Base-by-base conservation (phyloP, 2,113 vertebrate species). In the Cheirogaleus medius region DNA sequence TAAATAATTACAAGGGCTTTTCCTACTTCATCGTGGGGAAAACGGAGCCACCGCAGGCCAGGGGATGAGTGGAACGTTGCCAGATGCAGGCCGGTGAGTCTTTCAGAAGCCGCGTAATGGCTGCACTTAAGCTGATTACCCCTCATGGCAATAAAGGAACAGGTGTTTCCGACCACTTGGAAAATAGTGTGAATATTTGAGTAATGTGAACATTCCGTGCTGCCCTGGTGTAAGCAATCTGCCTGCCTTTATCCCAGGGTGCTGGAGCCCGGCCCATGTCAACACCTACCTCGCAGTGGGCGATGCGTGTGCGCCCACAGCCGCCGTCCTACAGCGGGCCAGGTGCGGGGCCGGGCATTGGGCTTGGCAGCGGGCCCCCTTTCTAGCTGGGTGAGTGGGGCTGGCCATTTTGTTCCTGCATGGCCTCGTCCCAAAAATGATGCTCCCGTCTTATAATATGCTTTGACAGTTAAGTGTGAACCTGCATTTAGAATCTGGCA, bases 21-120 rank as follows among this genome's bases (percentile, higher is more conserved):
- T 77, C 49, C 0, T 2, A 4, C 20, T 42, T 25, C 58, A 4
- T 0, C 3, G 34, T 42, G 58, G 78, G 71, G 78, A 14, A 37
- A 54, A 49, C 0, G 5, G 78, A 69, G 42, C 60, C 5, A 44
- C 8, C 60, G 1, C 0, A 20, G 76, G 71, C 13, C 1, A 44
- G n/a, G 64, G 3, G 1, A 9, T 1, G 3, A 4, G 6, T 20
- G 0, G 2, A 1, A 18, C 0, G 6, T 0, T 5, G 7, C 58
- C 74, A 37, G 66, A 3, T 1, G 54, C 49, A 42, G n/a, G 34
- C 23, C 10, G 66, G 2, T 0, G 3, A 2, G 3, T 8, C 58
- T 21, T 49, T 7, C 25, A 4, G 4, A 8, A 27, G 60, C 21
- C 0, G 15, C 39, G 1, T 3, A 6, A 15, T 3, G 12, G 32